Conservation (phyloP, 2,797 vertebrate genomes). For the Heterohyrax brucei region DNA sequence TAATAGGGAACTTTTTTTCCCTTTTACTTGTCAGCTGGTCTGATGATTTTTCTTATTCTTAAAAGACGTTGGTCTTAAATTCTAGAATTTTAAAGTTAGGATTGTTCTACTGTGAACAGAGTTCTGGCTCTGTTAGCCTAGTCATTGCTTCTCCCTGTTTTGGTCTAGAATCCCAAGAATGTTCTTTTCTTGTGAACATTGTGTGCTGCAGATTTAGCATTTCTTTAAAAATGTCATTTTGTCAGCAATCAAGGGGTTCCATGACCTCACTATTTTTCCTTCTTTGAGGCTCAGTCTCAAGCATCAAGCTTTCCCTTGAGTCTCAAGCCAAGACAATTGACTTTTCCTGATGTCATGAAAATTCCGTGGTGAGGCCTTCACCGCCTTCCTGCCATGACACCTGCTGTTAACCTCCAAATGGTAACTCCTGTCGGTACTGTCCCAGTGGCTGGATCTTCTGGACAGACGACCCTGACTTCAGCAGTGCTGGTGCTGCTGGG, state of each 20-base stretch:
- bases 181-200: not conserved
- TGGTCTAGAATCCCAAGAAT: not conserved
- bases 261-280: not conserved
- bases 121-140: constrained; percentile 54
- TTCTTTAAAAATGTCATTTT: not conserved
- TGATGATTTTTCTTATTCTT: constrained; percentile 87
- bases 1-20: constrained; percentile 56
- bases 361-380: not conserved
- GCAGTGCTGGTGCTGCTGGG: not conserved
- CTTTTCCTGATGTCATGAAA: rapidly evolving
- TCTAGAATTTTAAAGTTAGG: constrained; percentile 51
- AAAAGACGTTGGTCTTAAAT: constrained; percentile 56
- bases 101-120: constrained; percentile 82
- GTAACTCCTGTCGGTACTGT: not conserved
- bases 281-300: not conserved
- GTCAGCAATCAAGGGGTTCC: not conserved
- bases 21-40: constrained; percentile 89
- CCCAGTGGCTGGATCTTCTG: not conserved
- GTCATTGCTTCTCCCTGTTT: constrained; percentile 28
- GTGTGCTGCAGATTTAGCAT: not conserved
- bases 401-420: constrained; percentile 1
- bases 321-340: not conserved
- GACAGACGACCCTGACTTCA: rapidly evolving
- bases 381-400: not conserved
- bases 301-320: not conserved